phyloP scores from a whole-genome alignment of 2,113 vertebrate genomes.

The Eurypyga helias region DNA sequence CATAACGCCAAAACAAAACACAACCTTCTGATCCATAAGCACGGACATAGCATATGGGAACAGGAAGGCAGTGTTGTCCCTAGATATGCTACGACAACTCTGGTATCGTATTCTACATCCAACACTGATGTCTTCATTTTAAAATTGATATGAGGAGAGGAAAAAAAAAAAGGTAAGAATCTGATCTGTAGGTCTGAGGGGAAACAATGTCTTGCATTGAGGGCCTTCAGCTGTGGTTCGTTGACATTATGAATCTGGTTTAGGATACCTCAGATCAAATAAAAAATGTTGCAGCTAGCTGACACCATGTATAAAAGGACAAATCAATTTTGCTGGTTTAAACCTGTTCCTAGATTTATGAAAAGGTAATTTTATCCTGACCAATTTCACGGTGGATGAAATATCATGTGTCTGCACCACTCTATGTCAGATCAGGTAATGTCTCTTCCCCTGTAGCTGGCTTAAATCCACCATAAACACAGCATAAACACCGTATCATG shows the following conservation, averaged over 20 bases:
- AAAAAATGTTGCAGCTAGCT: neutral
- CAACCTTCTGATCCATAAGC: neutral
- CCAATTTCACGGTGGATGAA: neutral
- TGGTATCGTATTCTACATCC: neutral
- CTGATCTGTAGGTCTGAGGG: neutral
- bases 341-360: conserved; percentile 15
- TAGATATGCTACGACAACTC: neutral
- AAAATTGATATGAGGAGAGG: neutral
- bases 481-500: neutral
- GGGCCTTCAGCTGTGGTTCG: neutral
- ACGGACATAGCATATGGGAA: neutral
- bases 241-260: neutral
- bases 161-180: too few species aligned
- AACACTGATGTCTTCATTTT: neutral
- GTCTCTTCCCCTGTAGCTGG: neutral
- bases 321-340: neutral
- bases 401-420: neutral
- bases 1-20: neutral
- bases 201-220: neutral
- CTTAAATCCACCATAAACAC: neutral
- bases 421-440: neutral
- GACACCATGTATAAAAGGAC: neutral
- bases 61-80: neutral
- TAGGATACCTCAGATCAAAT: neutral
- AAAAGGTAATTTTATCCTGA: conserved; percentile 37